Conservation (phyloP, 37 sponge, comb jelly and placozoan species). For the Cladorhizidae sp. region DNA sequence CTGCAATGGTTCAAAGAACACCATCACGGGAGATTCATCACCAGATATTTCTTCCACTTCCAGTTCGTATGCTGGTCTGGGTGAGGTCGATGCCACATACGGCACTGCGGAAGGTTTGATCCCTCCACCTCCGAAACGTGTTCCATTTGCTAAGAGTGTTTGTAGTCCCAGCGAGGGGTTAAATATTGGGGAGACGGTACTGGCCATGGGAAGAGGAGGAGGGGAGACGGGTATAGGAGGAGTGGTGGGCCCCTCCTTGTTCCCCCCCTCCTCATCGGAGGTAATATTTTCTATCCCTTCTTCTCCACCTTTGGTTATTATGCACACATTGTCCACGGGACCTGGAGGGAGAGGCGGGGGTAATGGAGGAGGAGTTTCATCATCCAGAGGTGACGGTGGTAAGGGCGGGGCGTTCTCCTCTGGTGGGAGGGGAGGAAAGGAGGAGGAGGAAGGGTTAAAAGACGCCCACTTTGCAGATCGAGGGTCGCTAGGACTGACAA, state of each 20-base stretch:
- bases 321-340: no score
- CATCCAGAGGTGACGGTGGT: conserved; percentile 37
- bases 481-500: conserved; percentile 5
- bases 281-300: conserved; percentile 62
- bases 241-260: neutral
- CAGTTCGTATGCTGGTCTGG: conserved; percentile 16
- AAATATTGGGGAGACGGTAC: neutral
- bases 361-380: conserved; percentile 24
- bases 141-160: conserved; percentile 9
- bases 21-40: conserved; percentile 76
- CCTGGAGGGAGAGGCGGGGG: conserved; percentile 14
- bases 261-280: conserved; percentile 49
- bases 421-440: conserved; percentile 35
- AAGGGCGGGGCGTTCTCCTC: conserved; percentile 45
- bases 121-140: neutral
- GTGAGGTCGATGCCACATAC: neutral
- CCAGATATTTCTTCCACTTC: conserved; percentile 84
- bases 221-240: conserved; percentile 36
- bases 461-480: conserved; percentile 20
- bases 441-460: conserved; percentile 26
- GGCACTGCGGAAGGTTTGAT: neutral
- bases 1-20: conserved; percentile 30
- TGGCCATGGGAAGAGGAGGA: no score
- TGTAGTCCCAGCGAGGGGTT: conserved; percentile 56
- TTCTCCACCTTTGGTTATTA: neutral